Evolutionary conservation across 2,797 vertebrate species (phyloP).

Genomic region (Eupleurogrammus muticus): DNA sequence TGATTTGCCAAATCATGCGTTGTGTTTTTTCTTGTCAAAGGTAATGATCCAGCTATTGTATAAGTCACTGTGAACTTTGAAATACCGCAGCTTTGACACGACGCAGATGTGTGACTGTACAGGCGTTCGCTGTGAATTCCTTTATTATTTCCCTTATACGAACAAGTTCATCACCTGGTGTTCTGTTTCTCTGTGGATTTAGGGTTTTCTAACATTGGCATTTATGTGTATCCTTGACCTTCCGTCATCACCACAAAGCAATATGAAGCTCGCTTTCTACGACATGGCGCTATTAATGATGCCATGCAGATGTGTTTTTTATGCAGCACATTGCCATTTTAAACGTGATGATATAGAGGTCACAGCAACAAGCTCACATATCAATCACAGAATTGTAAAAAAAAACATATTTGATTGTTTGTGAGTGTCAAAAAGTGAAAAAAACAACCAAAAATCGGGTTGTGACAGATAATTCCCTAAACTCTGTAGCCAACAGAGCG

Average conservation of each 20-base stretch:
- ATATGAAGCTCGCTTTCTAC: no score
- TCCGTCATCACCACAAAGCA: no score
- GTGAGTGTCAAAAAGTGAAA: not conserved
- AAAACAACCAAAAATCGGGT: constrained; percentile 21
- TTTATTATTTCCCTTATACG: constrained; percentile 7
- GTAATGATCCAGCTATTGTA: not conserved
- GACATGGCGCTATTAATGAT: no score
- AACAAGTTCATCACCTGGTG: constrained; percentile 5
- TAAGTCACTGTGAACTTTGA: not conserved
- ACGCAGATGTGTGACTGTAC: not conserved
- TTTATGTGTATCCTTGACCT: no score
- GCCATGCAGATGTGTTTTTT: constrained; percentile 58
- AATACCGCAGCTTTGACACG: not conserved
- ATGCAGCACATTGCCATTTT: constrained; percentile 54
- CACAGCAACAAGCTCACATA: constrained; percentile 36
- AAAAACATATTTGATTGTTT: no score
- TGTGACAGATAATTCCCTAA: constrained; percentile 51
- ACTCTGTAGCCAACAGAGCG: constrained; percentile 45
- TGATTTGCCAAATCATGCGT: constrained; percentile 13
- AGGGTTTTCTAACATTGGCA: no score
- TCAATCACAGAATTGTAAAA: constrained; percentile 11
- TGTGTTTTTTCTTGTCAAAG: constrained; percentile 14
- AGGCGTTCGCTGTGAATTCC: not conserved
- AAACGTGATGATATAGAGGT: constrained; percentile 53
- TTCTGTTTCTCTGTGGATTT: no score